Conservation (phyloP, 2,888 invertebrate genomes). For the Oscheius onirici region DNA sequence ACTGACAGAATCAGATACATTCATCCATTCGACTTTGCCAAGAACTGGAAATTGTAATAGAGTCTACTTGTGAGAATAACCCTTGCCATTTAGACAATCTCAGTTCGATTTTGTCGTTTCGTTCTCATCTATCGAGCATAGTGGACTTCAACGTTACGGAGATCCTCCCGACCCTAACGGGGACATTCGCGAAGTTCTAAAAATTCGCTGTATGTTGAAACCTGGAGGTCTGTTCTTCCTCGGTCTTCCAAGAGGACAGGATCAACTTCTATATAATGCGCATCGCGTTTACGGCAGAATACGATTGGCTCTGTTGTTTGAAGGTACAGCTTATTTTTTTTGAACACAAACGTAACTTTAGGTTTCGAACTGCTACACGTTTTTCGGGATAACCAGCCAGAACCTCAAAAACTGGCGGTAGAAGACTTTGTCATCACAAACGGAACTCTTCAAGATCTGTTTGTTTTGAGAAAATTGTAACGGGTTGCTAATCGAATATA, state of each 20-base stretch:
- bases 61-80: not conserved
- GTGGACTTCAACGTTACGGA: not conserved
- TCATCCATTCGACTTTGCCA: not conserved
- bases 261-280: not conserved
- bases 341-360: too few relatives aligned
- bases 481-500: too few relatives aligned
- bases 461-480: too few relatives aligned
- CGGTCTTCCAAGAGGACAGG: conserved; percentile 6
- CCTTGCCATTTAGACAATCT: not conserved
- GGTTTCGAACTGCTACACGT: too few relatives aligned
- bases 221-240: not conserved
- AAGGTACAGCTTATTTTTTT: too few relatives aligned
- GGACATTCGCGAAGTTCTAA: not conserved
- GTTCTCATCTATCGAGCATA: conserved; percentile 8
- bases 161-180: not conserved
- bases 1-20: not conserved
- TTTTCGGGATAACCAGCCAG: too few relatives aligned
- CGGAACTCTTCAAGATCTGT: too few relatives aligned
- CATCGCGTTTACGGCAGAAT: not conserved
- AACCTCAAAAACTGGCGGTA: too few relatives aligned
- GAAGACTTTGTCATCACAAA: too few relatives aligned
- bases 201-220: not conserved
- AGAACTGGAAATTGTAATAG: not conserved
- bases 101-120: conserved; percentile 8
- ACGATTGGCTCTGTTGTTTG: not conserved